These are phyloP conservation scores for Stichodactyla mertensii DNA, from an alignment of 64 coral and sea anemone species.

Conservation along the genomic window DNA sequence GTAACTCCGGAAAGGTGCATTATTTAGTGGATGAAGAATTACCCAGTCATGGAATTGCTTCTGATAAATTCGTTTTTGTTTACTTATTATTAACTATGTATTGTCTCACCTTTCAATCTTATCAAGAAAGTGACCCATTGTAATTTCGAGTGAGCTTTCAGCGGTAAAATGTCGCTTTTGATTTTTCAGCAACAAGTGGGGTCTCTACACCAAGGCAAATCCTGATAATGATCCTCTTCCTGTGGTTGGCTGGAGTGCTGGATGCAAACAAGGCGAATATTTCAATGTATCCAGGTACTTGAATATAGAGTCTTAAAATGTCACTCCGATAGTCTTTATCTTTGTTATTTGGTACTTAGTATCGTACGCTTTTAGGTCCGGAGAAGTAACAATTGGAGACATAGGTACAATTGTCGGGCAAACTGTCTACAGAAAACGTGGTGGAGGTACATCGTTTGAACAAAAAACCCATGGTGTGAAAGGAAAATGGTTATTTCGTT, in stretches of 20 bases:
- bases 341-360: not conserved
- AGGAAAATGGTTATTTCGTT: conserved; percentile 31
- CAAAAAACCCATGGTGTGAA: not conserved
- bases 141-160: not conserved
- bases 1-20: no score
- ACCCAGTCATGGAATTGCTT: no score
- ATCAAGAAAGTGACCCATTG: no score
- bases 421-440: not conserved
- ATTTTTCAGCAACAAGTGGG: not conserved
- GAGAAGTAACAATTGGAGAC: not conserved
- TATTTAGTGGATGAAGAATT: no score
- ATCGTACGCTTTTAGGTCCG: not conserved
- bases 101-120: no score
- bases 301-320: no score
- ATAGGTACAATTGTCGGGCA: not conserved
- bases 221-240: conserved; percentile 7
- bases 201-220: not conserved
- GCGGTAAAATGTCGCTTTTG: no score
- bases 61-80: no score
- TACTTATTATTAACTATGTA: no score
- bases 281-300: conserved; percentile 4
- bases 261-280: not conserved
- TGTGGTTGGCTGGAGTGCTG: conserved; percentile 40
- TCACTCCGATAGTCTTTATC: not conserved
- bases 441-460: not conserved